Evolutionary conservation across 2,797 vertebrate species (phyloP).

Genomic region (Peromyscus nudipes): DNA sequence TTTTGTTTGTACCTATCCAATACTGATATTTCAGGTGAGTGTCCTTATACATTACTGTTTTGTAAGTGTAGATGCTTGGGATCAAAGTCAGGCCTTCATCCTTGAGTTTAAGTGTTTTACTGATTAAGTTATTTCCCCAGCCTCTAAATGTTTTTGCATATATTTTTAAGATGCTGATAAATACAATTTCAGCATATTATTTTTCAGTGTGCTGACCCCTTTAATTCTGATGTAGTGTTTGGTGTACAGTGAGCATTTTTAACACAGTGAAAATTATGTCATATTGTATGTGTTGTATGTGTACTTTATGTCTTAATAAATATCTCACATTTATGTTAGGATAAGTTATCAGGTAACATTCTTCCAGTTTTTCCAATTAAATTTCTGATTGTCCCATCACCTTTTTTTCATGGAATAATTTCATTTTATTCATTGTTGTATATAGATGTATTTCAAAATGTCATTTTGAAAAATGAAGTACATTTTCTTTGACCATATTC

Average conservation of each 20-base stretch:
- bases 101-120: not conserved
- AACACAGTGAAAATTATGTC: not conserved
- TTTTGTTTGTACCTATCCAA: not conserved
- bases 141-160: not conserved
- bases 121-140: not conserved
- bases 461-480: not conserved
- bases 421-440: not conserved
- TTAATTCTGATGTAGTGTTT: slow-evolving; percentile 15
- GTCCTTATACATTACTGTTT: not conserved
- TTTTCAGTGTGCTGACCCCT: not conserved
- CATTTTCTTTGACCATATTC: not conserved
- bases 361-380: not conserved
- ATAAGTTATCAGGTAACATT: not conserved
- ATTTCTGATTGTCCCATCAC: not conserved
- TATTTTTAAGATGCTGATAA: not conserved
- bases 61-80: not conserved
- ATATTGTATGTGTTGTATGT: not conserved
- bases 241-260: not conserved
- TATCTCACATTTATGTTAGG: not conserved
- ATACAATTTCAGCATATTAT: not conserved
- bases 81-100: not conserved
- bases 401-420: not conserved
- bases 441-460: not conserved
- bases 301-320: not conserved
- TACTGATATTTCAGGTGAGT: not conserved